These are phyloP conservation scores for Scortum barcoo DNA, from an alignment of 2,113 vertebrate species.

Conservation along the genomic window DNA sequence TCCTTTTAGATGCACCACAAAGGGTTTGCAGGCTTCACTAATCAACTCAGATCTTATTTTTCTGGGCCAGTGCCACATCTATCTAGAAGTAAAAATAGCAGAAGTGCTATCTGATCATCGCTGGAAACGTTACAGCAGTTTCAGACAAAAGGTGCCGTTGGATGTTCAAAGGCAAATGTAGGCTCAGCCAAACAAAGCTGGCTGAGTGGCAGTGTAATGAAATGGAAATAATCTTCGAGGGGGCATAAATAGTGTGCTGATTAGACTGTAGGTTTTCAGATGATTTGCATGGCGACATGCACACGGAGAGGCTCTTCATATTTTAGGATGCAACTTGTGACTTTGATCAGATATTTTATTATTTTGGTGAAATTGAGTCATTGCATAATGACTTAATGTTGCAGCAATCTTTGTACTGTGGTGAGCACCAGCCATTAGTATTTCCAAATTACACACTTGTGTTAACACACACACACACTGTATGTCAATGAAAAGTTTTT, in stretches of 20 bases:
- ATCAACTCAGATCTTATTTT: conserved; percentile 67
- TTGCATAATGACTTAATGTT: conserved; percentile 1
- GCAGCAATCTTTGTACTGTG: conserved; percentile 10
- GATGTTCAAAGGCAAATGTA: conserved; percentile 70
- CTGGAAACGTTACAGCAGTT: conserved; percentile 66
- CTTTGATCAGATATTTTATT: conserved; percentile 20
- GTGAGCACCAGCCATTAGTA: neutral
- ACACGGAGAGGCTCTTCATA: neutral
- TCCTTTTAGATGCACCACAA: conserved; percentile 63
- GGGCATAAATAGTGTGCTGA: conserved; percentile 19
- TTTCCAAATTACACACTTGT: neutral
- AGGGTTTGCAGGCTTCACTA: conserved; percentile 58
- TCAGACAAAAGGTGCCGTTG: conserved; percentile 68
- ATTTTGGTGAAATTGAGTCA: neutral
- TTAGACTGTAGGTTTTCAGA: conserved; percentile 25
- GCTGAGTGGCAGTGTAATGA: conserved; percentile 59
- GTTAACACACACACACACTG: neutral
- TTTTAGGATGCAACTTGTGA: neutral
- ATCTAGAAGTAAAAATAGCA: conserved; percentile 74
- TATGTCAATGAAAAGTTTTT: neutral
- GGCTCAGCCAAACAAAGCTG: conserved; percentile 59
- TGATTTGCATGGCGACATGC: conserved; percentile 9
- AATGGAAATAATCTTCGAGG: conserved; percentile 58
- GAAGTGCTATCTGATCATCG: conserved; percentile 66
- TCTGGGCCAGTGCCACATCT: conserved; percentile 66